Conservation (phyloP, 2,888 invertebrate genomes). For the Trypoxylon attenuatum region DNA sequence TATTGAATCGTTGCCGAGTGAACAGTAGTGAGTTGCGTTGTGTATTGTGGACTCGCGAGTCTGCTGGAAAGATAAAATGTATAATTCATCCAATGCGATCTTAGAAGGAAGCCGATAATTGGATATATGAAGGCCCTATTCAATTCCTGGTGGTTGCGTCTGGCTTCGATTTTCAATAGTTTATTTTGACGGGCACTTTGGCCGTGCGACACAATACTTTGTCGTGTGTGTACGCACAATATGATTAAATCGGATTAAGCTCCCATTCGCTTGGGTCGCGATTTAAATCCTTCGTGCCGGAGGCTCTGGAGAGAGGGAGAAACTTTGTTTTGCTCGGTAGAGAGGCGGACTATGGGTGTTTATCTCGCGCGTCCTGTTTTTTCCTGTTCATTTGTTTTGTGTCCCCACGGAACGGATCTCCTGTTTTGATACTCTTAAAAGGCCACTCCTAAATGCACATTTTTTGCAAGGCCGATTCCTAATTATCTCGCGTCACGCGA, state of each 20-base stretch:
- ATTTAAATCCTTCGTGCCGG: neutral
- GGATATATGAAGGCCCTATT: constrained; percentile 57
- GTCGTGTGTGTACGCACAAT: constrained; percentile 20
- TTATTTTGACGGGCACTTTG: constrained; percentile 58
- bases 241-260: constrained; percentile 22
- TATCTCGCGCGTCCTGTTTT: too few relatives aligned
- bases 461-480: too few relatives aligned
- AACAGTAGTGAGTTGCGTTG: too few relatives aligned
- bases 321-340: too few relatives aligned
- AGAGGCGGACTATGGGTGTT: too few relatives aligned
- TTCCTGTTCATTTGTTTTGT: too few relatives aligned
- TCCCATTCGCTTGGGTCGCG: constrained; percentile 1
- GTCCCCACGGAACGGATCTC: too few relatives aligned
- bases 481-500: too few relatives aligned
- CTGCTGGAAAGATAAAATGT: constrained; percentile 46
- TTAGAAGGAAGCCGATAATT: constrained; percentile 62
- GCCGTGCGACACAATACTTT: constrained; percentile 39
- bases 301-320: too few relatives aligned
- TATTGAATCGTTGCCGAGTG: constrained; percentile 4
- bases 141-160: constrained; percentile 53
- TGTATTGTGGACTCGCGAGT: too few relatives aligned
- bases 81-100: constrained; percentile 56
- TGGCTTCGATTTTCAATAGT: constrained; percentile 68
- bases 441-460: too few relatives aligned
- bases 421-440: too few relatives aligned